Base-by-base conservation (phyloP, 2,797 vertebrate species). In the Microcaecilia unicolor region DNA sequence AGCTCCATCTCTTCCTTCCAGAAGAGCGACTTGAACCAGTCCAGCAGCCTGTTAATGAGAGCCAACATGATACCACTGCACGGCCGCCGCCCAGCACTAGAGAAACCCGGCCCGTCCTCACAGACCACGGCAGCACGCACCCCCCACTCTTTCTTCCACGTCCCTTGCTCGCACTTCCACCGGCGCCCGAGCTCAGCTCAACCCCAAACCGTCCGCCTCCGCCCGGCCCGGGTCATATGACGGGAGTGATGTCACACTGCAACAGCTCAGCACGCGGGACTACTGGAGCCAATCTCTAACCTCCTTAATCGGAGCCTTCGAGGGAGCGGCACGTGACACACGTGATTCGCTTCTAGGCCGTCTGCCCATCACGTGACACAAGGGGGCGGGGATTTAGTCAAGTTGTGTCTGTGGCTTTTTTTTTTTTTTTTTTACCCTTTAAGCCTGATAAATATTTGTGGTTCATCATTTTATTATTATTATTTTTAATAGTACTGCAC, bases 1-100 rank as follows among this genome's bases (percentile, higher is more conserved):
- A 81, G 59, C 63, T 83, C 79, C 80, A 83, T 83, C 64, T 82
- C 80, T 58, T 83, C 80, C 61, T 80, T 83, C 80, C 79, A 83
- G 51, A 83, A 81, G 10, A 83, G 49, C 18, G 78, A 74, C 46
- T 78, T 78, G 44, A 83, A 76, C 77, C 80, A 83, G 57, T 81
- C 79, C 52, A 84, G 61, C 39, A 84, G 58, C 60, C 81, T 79
- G 34, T 72, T 78, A 48, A 82, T 72, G 29, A 84, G 50, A 27
- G 74, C 70, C 61, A 83, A 68, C 81, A 84, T 84, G 38, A 48
- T 55, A 38, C 30, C 13, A 28, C 36, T 22, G 32, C 47, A 18
- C n/a, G 10, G n/a, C 12, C 5, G 2, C 12, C 3, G 6, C 14
- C 10, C 28, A 16, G 11, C 12, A 24, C 17, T 12, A 10, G 11